Base-by-base conservation (phyloP, 2,113 vertebrate genomes). In the Climacteris rufus region DNA sequence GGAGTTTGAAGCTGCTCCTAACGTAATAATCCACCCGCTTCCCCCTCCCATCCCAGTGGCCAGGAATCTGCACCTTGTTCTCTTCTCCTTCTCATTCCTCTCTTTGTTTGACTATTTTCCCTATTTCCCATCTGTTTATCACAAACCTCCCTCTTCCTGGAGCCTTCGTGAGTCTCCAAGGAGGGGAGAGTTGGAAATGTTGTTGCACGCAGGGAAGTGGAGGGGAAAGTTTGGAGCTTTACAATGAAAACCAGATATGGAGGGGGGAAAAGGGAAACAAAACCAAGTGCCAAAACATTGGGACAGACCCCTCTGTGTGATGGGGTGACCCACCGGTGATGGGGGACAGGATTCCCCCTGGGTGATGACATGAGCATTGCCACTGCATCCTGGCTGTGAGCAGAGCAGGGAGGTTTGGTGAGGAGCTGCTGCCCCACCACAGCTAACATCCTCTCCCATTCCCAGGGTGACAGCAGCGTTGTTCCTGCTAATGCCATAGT, bases 1-100 rank as follows among this genome's bases (percentile, higher is more conserved):
- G 97, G 97, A 97, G 89, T 93, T 97, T 89, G 96, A 95, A 95
- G 97, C 96, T 95, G 95, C 97, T 97, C 96, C 88, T 97, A 97
- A 97, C 90, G 96, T 96, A 97, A 97, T 97, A 97, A 95, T 92
- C 88, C 40, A 2, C 93, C 72, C 10, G 47, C 95, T 93, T 77
- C 88, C 96, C 92, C 90, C 95, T 70, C 82, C 93, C 54, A 10
- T 33, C 91, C 94, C 81, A 85, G 50, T 85, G 69, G 92, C 94
- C 95, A 94, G 95, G 96, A 97, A 97, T 97, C 97, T 94, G 96
- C 93, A 95, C 96, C 93, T 96, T 96, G 86, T 97, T 97, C 96
- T 94, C 89, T 93, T 92, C 94, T 96, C 90, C 80, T 93, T 90
- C 94, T 92, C 87, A 69, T 95, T 91, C 92, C 86, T 96, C 90